Percentiles rank a stretch among this genome's conserved stretches.
phyloP scores from a whole-genome alignment of 2,888 invertebrate species.

The Brachyptera putata region DNA sequence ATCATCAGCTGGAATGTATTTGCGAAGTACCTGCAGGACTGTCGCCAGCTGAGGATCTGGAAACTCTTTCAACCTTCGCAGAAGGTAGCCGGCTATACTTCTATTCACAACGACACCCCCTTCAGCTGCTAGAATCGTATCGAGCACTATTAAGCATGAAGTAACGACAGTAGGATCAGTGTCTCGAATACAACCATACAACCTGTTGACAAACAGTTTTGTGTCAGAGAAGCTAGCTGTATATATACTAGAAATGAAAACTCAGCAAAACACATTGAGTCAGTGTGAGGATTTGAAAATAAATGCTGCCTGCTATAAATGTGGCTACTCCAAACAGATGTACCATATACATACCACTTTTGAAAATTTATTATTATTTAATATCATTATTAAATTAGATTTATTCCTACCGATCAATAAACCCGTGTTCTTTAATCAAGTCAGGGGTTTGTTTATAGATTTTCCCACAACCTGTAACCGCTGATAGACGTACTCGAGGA shows the following conservation, averaged over 20 bases:
- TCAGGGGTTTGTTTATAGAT: slow-evolving; percentile 17
- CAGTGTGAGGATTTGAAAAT: no score
- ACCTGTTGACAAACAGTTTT: slow-evolving; percentile 20
- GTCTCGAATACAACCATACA: slow-evolving; percentile 31
- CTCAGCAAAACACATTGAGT: no score
- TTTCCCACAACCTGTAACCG: slow-evolving; percentile 27
- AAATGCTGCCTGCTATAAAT: no score
- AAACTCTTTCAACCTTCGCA: slow-evolving; percentile 28
- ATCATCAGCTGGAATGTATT: slow-evolving; percentile 32
- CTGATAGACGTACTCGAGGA: slow-evolving; percentile 29
- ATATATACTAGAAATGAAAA: no score
- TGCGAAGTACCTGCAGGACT: slow-evolving; percentile 31
- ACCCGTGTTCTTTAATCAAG: slow-evolving; percentile 26
- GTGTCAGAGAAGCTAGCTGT: background rate
- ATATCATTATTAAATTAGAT: no score
- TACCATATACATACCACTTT: no score
- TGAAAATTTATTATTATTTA: no score
- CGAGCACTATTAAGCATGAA: slow-evolving; percentile 29
- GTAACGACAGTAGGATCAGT: slow-evolving; percentile 31
- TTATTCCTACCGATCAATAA: slow-evolving; percentile 30
- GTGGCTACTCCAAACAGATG: no score
- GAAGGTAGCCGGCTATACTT: slow-evolving; percentile 29
- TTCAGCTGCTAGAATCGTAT: slow-evolving; percentile 31
- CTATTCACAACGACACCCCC: slow-evolving; percentile 33
- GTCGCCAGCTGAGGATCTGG: slow-evolving; percentile 33